phyloP scores from a whole-genome alignment of 2,797 vertebrate genomes.

The Pelodytes ibericus region DNA sequence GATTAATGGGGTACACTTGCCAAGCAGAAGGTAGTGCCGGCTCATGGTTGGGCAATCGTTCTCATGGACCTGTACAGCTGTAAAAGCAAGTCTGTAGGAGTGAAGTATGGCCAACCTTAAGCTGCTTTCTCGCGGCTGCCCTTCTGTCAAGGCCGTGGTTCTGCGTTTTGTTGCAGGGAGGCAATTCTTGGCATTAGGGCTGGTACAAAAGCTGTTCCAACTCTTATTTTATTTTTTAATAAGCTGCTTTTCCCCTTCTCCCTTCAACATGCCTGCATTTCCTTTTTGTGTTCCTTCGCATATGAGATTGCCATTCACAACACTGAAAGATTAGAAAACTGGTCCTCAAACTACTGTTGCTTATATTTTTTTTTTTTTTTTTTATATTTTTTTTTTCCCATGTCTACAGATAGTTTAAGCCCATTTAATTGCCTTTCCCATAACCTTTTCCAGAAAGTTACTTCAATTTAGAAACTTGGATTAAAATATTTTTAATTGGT shows the following conservation, averaged over 20 bases:
- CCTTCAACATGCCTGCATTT: conserved; percentile 47
- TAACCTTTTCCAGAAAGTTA: background rate
- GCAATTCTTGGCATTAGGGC: conserved; percentile 81
- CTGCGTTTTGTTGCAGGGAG: conserved; percentile 46
- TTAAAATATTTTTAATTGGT: background rate
- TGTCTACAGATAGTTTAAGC: no score
- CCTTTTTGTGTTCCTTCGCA: background rate
- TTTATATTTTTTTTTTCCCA: background rate
- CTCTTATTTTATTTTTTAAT: conserved; percentile 53
- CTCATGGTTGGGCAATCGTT: conserved; percentile 60
- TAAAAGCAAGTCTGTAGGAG: conserved; percentile 82
- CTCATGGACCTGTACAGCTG: conserved; percentile 82
- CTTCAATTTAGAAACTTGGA: conserved; percentile 13
- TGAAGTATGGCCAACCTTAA: conserved; percentile 86
- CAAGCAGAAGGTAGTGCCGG: conserved; percentile 91
- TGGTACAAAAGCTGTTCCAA: conserved; percentile 80
- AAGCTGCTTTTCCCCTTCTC: conserved; percentile 52
- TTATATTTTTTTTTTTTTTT: background rate
- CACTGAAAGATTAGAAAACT: background rate
- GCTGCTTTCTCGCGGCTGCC: conserved; percentile 82
- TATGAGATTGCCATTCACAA: conserved; percentile 9
- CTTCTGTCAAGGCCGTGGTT: conserved; percentile 79
- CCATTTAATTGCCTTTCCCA: background rate
- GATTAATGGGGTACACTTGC: conserved; percentile 92
- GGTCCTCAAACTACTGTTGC: background rate